Evolutionary conservation across 2,113 vertebrate species (phyloP).

Genomic region (Osmerus eperlanus): DNA sequence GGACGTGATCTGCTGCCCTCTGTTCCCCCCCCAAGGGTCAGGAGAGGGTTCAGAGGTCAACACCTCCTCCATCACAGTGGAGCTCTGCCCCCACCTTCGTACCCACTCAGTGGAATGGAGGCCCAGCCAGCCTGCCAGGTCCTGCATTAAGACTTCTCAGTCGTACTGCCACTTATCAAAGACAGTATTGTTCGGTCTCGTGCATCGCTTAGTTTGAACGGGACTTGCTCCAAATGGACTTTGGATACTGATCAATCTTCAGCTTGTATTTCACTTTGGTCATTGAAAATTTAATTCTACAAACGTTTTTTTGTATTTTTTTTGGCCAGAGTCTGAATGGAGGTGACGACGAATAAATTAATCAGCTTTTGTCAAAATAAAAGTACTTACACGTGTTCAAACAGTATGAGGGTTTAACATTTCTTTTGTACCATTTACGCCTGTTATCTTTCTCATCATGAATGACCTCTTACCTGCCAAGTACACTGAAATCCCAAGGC

Average conservation of each 20-base stretch:
- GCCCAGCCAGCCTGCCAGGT: conserved; percentile 47
- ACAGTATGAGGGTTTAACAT: background rate
- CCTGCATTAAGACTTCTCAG: conserved; percentile 61
- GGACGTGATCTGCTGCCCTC: conserved; percentile 55
- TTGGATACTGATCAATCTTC: conserved; percentile 12
- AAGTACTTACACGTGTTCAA: background rate
- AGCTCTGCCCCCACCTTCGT: conserved; percentile 23
- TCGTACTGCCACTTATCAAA: conserved; percentile 61
- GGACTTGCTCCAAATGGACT: background rate
- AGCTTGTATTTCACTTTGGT: conserved; percentile 13
- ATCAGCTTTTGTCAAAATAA: conserved; percentile 8
- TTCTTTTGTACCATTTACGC: background rate
- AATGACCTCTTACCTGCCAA: conserved; percentile 76
- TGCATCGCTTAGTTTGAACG: conserved; percentile 18
- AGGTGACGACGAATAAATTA: background rate
- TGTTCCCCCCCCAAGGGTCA: conserved; percentile 28
- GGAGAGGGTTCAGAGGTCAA: conserved; percentile 33
- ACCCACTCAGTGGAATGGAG: conserved; percentile 51
- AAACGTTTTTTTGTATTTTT: background rate
- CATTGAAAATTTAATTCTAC: background rate
- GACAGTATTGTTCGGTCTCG: conserved; percentile 62
- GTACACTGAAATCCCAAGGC: conserved; percentile 81
- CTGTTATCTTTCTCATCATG: background rate
- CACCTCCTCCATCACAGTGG: conserved; percentile 40
- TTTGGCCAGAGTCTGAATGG: background rate